Percentiles rank a stretch among this genome's conserved stretches.
Evolutionary conservation across 1,140 invertebrate genomes (phyloP).

Genomic region (Pygmarrhopalites habei): DNA sequence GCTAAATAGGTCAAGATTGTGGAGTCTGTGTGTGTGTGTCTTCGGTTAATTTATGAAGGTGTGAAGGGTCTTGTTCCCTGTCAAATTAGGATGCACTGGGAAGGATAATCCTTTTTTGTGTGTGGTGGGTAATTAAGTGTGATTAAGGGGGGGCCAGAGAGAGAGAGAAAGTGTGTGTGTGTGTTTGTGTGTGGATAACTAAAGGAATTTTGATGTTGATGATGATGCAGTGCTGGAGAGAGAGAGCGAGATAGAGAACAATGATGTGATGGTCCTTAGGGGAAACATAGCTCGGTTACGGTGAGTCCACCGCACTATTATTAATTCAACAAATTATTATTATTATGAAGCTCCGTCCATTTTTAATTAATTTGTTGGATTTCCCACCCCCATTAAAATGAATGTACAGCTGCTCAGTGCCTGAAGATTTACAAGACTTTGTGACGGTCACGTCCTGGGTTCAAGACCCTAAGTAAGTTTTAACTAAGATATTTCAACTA

Average conservation of each 20-base stretch:
- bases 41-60: not conserved
- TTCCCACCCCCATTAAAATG: not conserved
- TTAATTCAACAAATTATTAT: not conserved
- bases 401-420: constrained; percentile 68
- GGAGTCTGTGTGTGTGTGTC: too few species aligned
- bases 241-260: constrained; percentile 77
- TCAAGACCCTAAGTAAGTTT: too few species aligned
- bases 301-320: constrained; percentile 39
- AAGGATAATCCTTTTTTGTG: not conserved
- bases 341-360: not conserved
- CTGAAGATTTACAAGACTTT: constrained; percentile 76
- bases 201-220: constrained; percentile 1
- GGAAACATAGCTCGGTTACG: constrained; percentile 75
- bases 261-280: constrained; percentile 77
- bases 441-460: constrained; percentile 83
- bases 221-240: constrained; percentile 67
- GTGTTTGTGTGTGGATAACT: too few species aligned
- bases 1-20: too few species aligned
- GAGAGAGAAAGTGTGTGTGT: too few species aligned
- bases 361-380: not conserved
- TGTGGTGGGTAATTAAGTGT: not conserved
- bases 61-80: not conserved
- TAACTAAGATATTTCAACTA: too few species aligned
- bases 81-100: not conserved
- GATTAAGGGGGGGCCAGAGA: not conserved